These are phyloP conservation scores for Thalassoma bifasciatum DNA, from an alignment of 2,113 vertebrate species.

Conservation along the genomic window DNA sequence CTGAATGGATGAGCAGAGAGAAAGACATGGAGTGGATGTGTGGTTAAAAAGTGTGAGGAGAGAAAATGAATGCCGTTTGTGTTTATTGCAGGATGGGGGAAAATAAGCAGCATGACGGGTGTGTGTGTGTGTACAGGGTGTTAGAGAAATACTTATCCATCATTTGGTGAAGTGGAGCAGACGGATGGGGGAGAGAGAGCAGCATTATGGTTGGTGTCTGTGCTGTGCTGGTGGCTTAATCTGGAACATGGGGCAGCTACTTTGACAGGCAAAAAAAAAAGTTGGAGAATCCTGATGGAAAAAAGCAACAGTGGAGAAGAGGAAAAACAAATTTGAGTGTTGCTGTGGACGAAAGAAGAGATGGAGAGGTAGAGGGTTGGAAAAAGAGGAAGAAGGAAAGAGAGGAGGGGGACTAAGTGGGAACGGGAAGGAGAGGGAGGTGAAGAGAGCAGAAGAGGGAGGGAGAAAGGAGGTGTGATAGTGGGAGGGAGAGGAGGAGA, in stretches of 20 bases:
- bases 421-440: conserved; percentile 60
- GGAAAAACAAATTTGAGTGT: conserved; percentile 70
- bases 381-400: conserved; percentile 61
- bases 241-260: conserved; percentile 48
- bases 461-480: conserved; percentile 74
- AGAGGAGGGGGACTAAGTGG: conserved; percentile 49
- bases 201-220: conserved; percentile 44
- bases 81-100: conserved; percentile 50
- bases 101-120: conserved; percentile 9
- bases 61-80: conserved; percentile 48
- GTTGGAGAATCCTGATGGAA: conserved; percentile 80
- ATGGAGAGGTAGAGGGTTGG: conserved; percentile 52
- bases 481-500: conserved; percentile 72
- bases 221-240: conserved; percentile 52
- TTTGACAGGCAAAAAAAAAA: conserved; percentile 60
- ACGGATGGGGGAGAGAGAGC: conserved; percentile 17
- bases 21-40: conserved; percentile 43
- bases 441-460: conserved; percentile 65
- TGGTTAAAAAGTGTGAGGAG: conserved; percentile 32
- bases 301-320: conserved; percentile 53
- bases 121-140: conserved; percentile 10
- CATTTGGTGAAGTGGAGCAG: conserved; percentile 40
- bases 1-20: conserved; percentile 36
- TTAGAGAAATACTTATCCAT: conserved; percentile 54
- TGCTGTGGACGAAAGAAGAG: conserved; percentile 57